A percentile compares a stretch with the other conserved stretches of the same genome.
phyloP scores from a whole-genome alignment of 2,888 invertebrate species.

The Norana najaformis region DNA sequence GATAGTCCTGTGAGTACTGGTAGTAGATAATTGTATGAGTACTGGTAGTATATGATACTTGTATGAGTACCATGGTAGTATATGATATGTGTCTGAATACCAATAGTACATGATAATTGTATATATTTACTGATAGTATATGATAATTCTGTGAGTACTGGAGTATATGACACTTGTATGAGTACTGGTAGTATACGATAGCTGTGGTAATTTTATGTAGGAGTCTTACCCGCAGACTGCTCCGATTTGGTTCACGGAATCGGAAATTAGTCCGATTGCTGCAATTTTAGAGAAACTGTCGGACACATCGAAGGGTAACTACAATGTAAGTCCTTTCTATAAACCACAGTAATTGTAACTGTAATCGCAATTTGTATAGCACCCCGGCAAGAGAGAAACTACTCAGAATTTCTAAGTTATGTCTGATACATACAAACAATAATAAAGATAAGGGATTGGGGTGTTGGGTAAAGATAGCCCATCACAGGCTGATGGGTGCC shows the following conservation, averaged over 20 bases:
- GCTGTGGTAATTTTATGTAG: conserved; percentile 65
- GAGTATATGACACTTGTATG: too few species aligned
- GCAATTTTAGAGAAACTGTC: conserved; percentile 92
- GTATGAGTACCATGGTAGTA: background rate
- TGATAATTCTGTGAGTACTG: background rate
- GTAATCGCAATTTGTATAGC: background rate
- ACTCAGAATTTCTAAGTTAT: background rate
- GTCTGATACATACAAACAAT: background rate
- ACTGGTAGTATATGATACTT: too few species aligned
- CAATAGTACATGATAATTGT: background rate
- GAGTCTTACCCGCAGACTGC: conserved; percentile 97
- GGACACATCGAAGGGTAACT: conserved; percentile 69
- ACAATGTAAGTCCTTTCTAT: conserved; percentile 50
- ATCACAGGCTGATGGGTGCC: background rate
- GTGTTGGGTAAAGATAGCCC: background rate
- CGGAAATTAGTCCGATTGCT: conserved; percentile 91
- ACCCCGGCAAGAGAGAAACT: background rate
- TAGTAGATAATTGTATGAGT: too few species aligned
- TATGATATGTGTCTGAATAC: background rate
- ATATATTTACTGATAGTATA: too few species aligned
- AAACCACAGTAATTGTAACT: background rate
- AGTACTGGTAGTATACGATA: too few species aligned
- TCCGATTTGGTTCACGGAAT: conserved; percentile 98
- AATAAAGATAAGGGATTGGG: background rate
- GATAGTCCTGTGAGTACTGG: background rate